Conservation (phyloP, 1,140 invertebrate genomes). For the Colletes gigas region DNA sequence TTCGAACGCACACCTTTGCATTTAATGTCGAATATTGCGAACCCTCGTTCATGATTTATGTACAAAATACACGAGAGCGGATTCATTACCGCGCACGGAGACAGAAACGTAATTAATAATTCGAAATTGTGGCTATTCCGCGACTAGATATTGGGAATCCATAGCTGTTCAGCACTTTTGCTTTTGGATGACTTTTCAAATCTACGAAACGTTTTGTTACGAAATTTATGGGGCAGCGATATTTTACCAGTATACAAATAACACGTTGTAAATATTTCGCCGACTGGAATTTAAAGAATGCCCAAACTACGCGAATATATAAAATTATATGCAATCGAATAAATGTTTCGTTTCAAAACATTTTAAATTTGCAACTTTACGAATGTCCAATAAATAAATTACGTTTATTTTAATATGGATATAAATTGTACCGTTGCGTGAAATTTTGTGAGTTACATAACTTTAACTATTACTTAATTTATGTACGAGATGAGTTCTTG, state of each 20-base stretch:
- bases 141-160: conserved; percentile 41
- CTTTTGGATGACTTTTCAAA: conserved; percentile 38
- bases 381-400: too few relatives aligned
- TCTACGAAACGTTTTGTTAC: conserved; percentile 35
- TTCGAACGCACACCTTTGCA: background rate
- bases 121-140: conserved; percentile 48
- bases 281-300: background rate
- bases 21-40: conserved; percentile 30
- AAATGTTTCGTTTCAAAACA: too few relatives aligned
- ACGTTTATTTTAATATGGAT: too few relatives aligned
- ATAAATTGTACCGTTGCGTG: too few relatives aligned
- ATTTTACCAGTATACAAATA: conserved; percentile 40
- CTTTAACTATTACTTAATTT: too few relatives aligned
- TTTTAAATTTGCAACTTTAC: too few relatives aligned
- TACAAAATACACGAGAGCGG: conserved; percentile 40
- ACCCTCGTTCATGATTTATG: conserved; percentile 33
- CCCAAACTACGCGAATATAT: background rate
- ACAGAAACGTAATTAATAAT: conserved; percentile 56
- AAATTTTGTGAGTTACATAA: too few relatives aligned
- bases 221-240: conserved; percentile 36
- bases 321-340: background rate
- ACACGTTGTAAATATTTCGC: background rate
- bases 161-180: conserved; percentile 33
- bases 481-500: too few relatives aligned
- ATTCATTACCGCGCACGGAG: conserved; percentile 41